A percentile compares a stretch with the other conserved stretches of the same genome.
Conservation (phyloP, 2,113 vertebrate species). For the Seriola aureovittata region DNA sequence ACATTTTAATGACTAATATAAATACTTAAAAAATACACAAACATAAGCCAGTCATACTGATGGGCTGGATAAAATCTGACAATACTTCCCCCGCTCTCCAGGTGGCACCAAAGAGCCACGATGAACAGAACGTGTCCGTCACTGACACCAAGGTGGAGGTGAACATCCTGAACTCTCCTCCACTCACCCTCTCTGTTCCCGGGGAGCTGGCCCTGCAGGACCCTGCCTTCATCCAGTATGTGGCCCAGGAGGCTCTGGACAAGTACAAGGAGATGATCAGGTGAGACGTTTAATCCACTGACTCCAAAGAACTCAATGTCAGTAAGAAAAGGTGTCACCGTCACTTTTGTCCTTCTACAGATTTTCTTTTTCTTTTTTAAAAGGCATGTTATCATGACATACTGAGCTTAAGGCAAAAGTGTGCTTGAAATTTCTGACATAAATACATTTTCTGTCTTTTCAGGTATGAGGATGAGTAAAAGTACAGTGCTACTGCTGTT, state of each 20-base stretch:
- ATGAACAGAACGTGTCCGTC: conserved; percentile 63
- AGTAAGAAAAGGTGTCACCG: not conserved
- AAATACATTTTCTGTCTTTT: not conserved
- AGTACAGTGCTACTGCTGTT: not conserved
- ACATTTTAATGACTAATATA: not conserved
- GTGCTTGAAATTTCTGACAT: no score
- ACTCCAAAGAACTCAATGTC: not conserved
- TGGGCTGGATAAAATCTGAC: not conserved
- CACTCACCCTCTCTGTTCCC: conserved; percentile 84
- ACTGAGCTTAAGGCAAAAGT: no score
- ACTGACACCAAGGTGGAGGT: conserved; percentile 85
- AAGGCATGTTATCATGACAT: no score
- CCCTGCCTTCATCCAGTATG: conserved; percentile 86
- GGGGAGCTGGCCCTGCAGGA: conserved; percentile 81
- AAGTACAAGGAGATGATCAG: conserved; percentile 85
- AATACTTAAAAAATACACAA: not conserved
- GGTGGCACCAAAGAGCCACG: conserved; percentile 79
- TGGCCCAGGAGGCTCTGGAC: conserved; percentile 87
- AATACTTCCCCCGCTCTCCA: conserved; percentile 52
- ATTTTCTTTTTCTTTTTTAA: no score
- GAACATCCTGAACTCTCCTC: conserved; percentile 86
- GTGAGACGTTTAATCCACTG: conserved; percentile 25
- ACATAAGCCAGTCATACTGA: not conserved
- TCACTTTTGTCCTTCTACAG: not conserved
- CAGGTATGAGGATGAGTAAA: conserved; percentile 73